Percentiles rank a stretch among this genome's conserved stretches.
These are phyloP conservation scores for Elgaria multicarinata DNA, from an alignment of 2,113 vertebrate species.

Conservation along the genomic window DNA sequence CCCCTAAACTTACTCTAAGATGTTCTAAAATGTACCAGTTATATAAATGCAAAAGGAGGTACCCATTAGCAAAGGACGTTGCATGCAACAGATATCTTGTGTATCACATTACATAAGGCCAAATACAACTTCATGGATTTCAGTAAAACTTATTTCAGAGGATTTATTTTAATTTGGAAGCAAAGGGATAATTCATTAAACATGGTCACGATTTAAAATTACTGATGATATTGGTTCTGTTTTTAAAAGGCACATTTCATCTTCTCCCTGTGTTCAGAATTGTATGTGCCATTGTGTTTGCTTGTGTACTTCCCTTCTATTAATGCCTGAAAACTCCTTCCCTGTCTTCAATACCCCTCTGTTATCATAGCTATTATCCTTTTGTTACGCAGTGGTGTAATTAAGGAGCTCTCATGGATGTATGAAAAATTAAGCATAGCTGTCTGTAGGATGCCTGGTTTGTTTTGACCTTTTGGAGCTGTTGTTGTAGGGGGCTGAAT, in stretches of 20 bases:
- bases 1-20: neutral
- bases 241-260: neutral
- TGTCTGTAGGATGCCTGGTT: neutral
- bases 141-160: neutral
- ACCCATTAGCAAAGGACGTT: neutral
- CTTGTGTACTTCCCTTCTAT: neutral
- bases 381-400: neutral
- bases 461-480: neutral
- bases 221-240: neutral
- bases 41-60: neutral
- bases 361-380: neutral
- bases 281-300: too few species aligned
- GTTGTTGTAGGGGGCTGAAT: neutral
- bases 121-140: neutral
- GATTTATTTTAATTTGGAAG: neutral
- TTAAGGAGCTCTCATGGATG: neutral
- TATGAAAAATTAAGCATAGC: neutral
- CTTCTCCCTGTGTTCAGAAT: too few species aligned
- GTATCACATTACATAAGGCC: neutral
- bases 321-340: too few species aligned
- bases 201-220: neutral
- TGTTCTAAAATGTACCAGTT: conserved; percentile 1
- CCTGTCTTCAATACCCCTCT: neutral
- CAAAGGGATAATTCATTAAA: neutral
- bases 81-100: too few species aligned